phyloP scores from a whole-genome alignment of 1,140 invertebrate genomes.

The Eciton burchellii region DNA sequence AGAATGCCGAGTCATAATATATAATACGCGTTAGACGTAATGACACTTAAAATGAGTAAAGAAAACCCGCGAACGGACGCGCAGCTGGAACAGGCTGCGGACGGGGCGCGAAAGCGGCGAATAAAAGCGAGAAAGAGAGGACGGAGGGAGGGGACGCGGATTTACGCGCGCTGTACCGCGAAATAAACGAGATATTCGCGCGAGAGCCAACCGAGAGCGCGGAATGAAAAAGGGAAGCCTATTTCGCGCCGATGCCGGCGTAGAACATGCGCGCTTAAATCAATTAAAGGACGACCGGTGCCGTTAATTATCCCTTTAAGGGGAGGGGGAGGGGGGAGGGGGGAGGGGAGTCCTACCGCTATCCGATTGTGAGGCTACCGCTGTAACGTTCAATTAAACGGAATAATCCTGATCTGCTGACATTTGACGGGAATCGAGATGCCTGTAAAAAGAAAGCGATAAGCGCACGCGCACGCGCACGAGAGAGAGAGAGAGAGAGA shows the following conservation, averaged over 20 bases:
- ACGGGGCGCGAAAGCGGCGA: slow-evolving; percentile 42
- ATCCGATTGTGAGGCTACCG: not conserved
- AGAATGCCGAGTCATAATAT: slow-evolving; percentile 61
- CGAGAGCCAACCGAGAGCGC: not conserved
- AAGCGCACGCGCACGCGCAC: too few species aligned
- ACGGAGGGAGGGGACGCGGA: not conserved
- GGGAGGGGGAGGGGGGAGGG: not conserved
- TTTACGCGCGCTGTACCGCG: slow-evolving; percentile 26
- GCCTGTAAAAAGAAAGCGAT: too few species aligned
- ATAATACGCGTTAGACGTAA: slow-evolving; percentile 61
- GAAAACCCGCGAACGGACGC: slow-evolving; percentile 46
- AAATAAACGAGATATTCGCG: slow-evolving; percentile 47
- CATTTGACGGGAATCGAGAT: not conserved
- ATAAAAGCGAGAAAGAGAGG: slow-evolving; percentile 33
- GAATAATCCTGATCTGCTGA: slow-evolving; percentile 19
- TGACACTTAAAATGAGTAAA: slow-evolving; percentile 62
- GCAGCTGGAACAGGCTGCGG: slow-evolving; percentile 33
- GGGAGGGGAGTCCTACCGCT: not conserved
- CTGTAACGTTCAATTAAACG: slow-evolving; percentile 51
- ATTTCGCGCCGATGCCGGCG: slow-evolving; percentile 28
- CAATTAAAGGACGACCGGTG: slow-evolving; percentile 43
- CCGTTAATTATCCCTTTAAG: slow-evolving; percentile 25
- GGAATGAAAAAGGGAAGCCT: slow-evolving; percentile 1
- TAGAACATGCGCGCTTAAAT: slow-evolving; percentile 30
- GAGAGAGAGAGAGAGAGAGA: not conserved